Conservation (phyloP, 1,140 invertebrate species). For the Steinernema khuongi region DNA sequence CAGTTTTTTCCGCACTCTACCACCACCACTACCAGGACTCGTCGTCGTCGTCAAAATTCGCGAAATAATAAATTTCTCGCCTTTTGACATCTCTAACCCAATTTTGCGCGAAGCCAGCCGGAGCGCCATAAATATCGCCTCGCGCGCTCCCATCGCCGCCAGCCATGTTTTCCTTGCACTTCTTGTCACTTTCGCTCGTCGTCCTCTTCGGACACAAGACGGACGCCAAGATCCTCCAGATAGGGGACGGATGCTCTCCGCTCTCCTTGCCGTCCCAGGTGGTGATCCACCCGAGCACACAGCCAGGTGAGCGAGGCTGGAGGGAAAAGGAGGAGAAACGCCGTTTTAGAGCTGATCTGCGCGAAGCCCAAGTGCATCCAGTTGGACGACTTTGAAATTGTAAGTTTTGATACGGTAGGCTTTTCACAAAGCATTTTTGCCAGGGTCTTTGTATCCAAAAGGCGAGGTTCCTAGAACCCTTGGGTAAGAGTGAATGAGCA, state of each 20-base stretch:
- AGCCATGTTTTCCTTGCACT: neutral
- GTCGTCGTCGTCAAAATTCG: neutral
- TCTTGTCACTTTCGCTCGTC: neutral
- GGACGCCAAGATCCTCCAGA: neutral
- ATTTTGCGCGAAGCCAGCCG: neutral
- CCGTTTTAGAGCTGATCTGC: constrained; percentile 8
- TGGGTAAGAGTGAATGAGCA: too few relatives aligned
- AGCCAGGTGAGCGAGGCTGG: neutral
- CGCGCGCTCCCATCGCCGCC: neutral
- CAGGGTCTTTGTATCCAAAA: too few relatives aligned
- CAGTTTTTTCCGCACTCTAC: neutral
- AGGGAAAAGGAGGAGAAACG: neutral
- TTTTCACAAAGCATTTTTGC: too few relatives aligned
- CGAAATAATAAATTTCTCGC: neutral
- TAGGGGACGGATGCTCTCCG: neutral
- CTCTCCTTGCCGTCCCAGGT: neutral
- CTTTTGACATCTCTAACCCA: neutral
- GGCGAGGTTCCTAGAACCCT: too few relatives aligned
- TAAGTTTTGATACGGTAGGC: too few relatives aligned
- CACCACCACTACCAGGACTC: neutral
- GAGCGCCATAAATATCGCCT: neutral
- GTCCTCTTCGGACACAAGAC: neutral
- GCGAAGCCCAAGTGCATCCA: neutral
- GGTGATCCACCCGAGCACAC: neutral
- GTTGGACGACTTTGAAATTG: neutral